Conservation (phyloP, 2,888 invertebrate genomes). For the Homarus gammarus region DNA sequence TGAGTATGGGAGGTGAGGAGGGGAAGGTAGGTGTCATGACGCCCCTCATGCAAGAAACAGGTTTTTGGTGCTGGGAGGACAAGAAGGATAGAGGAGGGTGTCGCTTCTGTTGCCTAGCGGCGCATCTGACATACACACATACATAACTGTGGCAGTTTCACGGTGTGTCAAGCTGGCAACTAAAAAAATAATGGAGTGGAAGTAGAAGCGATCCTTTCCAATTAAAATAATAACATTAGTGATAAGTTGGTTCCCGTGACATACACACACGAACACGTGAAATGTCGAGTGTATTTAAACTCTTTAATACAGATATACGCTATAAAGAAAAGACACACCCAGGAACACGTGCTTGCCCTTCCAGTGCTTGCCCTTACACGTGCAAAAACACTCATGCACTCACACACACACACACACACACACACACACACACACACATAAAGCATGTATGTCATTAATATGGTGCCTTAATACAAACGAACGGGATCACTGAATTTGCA, state of each 20-base stretch:
- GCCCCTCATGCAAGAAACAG: neutral
- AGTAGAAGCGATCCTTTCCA: no score
- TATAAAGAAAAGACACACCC: neutral
- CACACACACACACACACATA: neutral
- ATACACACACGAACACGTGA: neutral
- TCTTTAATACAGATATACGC: neutral
- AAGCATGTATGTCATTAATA: conserved; percentile 24
- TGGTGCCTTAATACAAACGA: neutral
- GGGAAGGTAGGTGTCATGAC: no score
- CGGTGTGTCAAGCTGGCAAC: no score
- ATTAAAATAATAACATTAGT: no score
- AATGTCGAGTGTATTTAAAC: neutral
- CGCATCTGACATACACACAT: no score
- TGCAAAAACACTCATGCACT: neutral
- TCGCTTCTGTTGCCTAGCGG: no score
- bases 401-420: neutral
- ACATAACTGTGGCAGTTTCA: no score
- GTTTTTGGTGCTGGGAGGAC: neutral
- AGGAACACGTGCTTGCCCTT: neutral
- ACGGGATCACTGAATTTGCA: neutral
- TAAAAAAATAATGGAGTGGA: no score
- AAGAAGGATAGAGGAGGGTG: no score
- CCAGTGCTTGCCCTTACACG: neutral
- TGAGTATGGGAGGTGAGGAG: no score
- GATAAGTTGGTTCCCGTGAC: neutral